Evolutionary conservation across 2,888 invertebrate genomes (phyloP), one percentile per base, ranked within the genome.

Genomic region (Creontiades dilutus): DNA sequence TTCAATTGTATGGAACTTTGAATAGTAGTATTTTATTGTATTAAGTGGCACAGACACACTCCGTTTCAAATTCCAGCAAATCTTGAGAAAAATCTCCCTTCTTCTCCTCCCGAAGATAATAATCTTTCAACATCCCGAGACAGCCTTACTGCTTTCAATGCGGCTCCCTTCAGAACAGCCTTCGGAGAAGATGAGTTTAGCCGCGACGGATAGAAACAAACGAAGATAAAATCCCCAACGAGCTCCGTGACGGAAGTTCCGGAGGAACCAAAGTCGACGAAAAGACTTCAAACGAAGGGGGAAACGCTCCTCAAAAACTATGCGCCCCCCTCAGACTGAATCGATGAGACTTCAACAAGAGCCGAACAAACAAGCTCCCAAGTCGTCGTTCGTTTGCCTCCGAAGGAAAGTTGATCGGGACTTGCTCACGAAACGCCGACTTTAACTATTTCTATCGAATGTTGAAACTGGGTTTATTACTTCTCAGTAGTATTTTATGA

Each of bases 231-330:
- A 68, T 68, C 11, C 27, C 68, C 23, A 27, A 12, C 68, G 19
- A 68, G 23, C 37, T n/a, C n/a, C n/a, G 37, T 23, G 19, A 23
- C 68, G 68, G 23, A 68, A 68, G 23, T 68, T 68, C 23, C 23
- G 23, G 4, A 23, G 19, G 27, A 68, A 19, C 3, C 37, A 37
- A 37, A 37, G 37, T 37, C 37, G 37, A 37, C 37, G 68, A 68
- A 68, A 61, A 68, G n/a, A 68, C 68, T 68, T 68, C 68, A 68
- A 68, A 68, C 68, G 68, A 68, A 3, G 27, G 27, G n/a, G 68
- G 68, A 68, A 23, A 68, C 23, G 23, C 19, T 11, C 68, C 23
- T 68, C 11, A 9, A 68, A 68, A 68, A 68, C 68, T 68, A 68
- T 68, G 68, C 68, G n/a, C 19, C 7, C 23, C 68, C 23, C 68